Base-by-base conservation (phyloP, 2,888 invertebrate genomes). In the Pegoplata infirma region DNA sequence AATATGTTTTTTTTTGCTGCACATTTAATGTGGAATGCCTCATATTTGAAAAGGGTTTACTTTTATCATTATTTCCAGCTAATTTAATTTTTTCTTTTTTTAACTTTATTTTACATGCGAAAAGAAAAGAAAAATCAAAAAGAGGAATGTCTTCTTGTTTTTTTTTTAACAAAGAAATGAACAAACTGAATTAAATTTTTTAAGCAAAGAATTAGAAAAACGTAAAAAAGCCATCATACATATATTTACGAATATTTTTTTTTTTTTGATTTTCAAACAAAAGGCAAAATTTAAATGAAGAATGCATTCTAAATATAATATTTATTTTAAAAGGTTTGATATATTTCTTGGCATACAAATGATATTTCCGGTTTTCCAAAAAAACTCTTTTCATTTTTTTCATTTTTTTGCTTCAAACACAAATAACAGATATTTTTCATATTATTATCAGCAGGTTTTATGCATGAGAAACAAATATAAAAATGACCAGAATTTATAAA, bases 51-150 rank as follows among this genome's bases (percentile, higher is more conserved):
- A 69, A 58, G 69, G 64, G 64, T 66, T 78, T 59, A 32, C 51
- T n/a, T 66, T 74, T 75, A 71, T 67, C 79, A 79, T 79, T 75
- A 75, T 14, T 79, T 79, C 61, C 79, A 71, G 71, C 47, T 71
- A 79, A 79, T 75, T 79, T 79, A 61, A 75, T 71, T 73, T 64
- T 28, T 21, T 6, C 16, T 51, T 56, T 61, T n/a, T 71, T 17
- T 61, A 14, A 14, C 46, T 64, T 28, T 2, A 21, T 46, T 46
- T 46, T 32, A 44, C 21, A 2, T 36, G 12, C 21, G 4, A 36
- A 47, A n/a, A 25, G 23, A 8, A 8, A 25, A 23, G 8, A n/a
- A n/a, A n/a, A n/a, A n/a, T n/a, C n/a, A 67, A 47, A 19, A 23
- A 21, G 44, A 44, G 32, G 56, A 63, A 56, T 61, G 32, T 56